phyloP scores from a whole-genome alignment of 2,888 invertebrate genomes.

The Macaria notata region DNA sequence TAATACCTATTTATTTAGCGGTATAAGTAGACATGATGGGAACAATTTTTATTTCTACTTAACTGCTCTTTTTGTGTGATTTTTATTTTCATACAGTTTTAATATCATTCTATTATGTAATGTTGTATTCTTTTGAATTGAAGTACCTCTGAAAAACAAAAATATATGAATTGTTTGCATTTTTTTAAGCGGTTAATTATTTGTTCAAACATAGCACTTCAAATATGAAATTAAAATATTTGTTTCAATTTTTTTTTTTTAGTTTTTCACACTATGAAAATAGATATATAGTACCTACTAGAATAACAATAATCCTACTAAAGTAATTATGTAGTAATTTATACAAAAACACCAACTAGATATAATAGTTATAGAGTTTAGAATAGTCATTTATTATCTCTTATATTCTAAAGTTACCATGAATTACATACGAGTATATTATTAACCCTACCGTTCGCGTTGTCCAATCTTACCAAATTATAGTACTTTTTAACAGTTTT shows the following conservation, averaged over 20 bases:
- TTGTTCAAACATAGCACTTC: too few species aligned
- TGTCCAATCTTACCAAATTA: slow-evolving; percentile 41
- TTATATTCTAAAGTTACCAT: slow-evolving; percentile 42
- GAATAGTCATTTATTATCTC: slow-evolving; percentile 42
- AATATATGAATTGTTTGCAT: too few species aligned
- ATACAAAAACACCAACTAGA: slow-evolving; percentile 74
- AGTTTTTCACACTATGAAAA: slow-evolving; percentile 1
- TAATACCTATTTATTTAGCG: slow-evolving; percentile 51
- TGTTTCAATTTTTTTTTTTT: too few species aligned
- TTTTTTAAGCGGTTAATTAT: too few species aligned
- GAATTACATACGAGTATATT: slow-evolving; percentile 35
- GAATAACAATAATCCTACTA: slow-evolving; percentile 46
- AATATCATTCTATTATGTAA: too few species aligned
- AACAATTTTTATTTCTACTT: slow-evolving; percentile 64
- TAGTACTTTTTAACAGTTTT: slow-evolving; percentile 50
- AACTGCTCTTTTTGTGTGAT: slow-evolving; percentile 4
- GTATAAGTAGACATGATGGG: slow-evolving; percentile 68
- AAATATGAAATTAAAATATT: too few species aligned
- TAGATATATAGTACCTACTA: slow-evolving; percentile 7
- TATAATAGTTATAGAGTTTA: slow-evolving; percentile 48
- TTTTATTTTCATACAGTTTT: not conserved
- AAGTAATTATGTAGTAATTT: slow-evolving; percentile 53
- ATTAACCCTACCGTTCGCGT: slow-evolving; percentile 18
- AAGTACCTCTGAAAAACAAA: too few species aligned
- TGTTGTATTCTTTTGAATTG: too few species aligned